Evolutionary conservation across 2,797 vertebrate species (phyloP).

Genomic region (Acanthurus leucopareius): DNA sequence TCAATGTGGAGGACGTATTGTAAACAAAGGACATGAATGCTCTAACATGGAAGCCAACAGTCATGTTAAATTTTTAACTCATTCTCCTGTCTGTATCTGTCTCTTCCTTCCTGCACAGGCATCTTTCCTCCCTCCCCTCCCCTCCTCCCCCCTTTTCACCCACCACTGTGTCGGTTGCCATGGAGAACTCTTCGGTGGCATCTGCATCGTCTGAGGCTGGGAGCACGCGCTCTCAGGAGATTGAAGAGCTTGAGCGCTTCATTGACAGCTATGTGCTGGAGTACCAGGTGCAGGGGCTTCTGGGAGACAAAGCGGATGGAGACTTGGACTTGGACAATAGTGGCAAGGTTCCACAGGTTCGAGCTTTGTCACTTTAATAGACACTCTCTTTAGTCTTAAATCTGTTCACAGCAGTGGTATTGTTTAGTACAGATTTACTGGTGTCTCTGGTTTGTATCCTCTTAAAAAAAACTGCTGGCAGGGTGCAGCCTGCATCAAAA

Average conservation of each 20-base stretch:
- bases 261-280: constrained; percentile 98
- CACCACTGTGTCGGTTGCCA: constrained; percentile 75
- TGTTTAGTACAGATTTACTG: not conserved
- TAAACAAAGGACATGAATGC: constrained; percentile 7
- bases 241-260: constrained; percentile 97
- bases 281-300: constrained; percentile 97
- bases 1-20: not conserved
- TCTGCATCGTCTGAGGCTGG: constrained; percentile 97
- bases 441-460: not conserved
- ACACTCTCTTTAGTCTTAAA: not conserved
- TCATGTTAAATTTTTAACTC: constrained; percentile 1
- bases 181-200: constrained; percentile 97
- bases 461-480: not conserved
- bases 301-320: constrained; percentile 92
- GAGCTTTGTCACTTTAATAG: constrained; percentile 27
- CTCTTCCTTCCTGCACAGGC: constrained; percentile 62
- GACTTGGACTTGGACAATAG: constrained; percentile 89
- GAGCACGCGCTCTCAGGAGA: constrained; percentile 97
- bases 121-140: constrained; percentile 51
- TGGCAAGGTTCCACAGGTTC: constrained; percentile 87
- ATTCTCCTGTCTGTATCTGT: constrained; percentile 20
- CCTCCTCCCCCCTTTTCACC: constrained; percentile 42
- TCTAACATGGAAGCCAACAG: not conserved
- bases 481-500: not conserved
- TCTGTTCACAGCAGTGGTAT: constrained; percentile 2